Evolutionary conservation across 2,888 invertebrate species (phyloP).

Genomic region (Eustalomyia histrio): DNA sequence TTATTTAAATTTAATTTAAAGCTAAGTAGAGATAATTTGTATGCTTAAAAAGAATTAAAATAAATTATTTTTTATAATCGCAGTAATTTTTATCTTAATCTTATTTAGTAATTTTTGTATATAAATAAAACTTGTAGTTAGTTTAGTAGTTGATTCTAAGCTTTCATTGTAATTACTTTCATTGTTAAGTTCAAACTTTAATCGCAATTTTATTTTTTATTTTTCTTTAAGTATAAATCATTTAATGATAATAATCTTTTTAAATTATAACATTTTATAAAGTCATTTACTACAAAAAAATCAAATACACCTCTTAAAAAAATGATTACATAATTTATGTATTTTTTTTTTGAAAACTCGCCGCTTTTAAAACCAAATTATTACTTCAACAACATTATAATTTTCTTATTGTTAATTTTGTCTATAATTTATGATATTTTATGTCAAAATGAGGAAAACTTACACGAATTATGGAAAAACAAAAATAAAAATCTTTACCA

Average conservation of each 20-base stretch:
- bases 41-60: too few relatives aligned
- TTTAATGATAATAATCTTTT: neutral
- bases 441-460: constrained; percentile 4
- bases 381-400: constrained; percentile 40
- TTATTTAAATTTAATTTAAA: too few relatives aligned
- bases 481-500: constrained; percentile 33
- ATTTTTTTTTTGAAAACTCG: neutral
- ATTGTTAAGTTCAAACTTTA: too few relatives aligned
- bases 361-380: constrained; percentile 28
- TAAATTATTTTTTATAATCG: too few relatives aligned
- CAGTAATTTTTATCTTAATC: too few relatives aligned
- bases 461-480: neutral
- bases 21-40: too few relatives aligned
- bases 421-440: constrained; percentile 48
- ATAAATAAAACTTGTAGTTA: too few relatives aligned
- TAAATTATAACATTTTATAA: constrained; percentile 3
- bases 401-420: constrained; percentile 49
- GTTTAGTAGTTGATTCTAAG: too few relatives aligned
- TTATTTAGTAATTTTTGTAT: too few relatives aligned
- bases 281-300: neutral
- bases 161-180: too few relatives aligned
- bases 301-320: neutral
- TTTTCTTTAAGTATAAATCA: neutral
- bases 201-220: neutral
- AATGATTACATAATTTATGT: neutral